Percentiles rank a stretch among this genome's conserved stretches.
Conservation (phyloP, 2,888 invertebrate species). For the Bugulina stolonifera region DNA sequence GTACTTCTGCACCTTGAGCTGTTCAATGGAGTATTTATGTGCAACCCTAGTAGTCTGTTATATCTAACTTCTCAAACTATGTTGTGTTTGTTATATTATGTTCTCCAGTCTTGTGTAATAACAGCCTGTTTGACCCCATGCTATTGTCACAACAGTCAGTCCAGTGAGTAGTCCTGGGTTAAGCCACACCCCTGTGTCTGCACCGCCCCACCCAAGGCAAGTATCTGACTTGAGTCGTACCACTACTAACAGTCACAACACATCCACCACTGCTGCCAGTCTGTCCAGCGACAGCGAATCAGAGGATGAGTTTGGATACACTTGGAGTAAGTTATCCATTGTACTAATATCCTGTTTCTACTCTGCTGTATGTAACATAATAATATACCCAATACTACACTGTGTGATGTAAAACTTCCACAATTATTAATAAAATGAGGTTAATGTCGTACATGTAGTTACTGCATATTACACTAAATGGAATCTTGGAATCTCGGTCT, state of each 20-base stretch:
- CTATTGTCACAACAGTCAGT: too few species aligned
- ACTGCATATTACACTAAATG: too few species aligned
- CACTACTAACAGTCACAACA: conserved; percentile 17
- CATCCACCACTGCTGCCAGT: conserved; percentile 60
- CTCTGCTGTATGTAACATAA: too few species aligned
- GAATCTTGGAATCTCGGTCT: too few species aligned
- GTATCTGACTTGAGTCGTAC: conserved; percentile 3
- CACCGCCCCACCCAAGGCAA: conserved; percentile 6
- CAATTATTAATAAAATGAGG: too few species aligned
- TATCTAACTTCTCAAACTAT: neutral
- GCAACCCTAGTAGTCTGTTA: neutral
- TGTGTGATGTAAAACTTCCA: too few species aligned
- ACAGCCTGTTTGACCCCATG: too few species aligned
- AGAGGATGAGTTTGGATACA: conserved; percentile 89
- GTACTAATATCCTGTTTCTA: conserved; percentile 16
- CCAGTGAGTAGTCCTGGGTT: conserved; percentile 7
- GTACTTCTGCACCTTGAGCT: too few species aligned
- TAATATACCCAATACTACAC: too few species aligned
- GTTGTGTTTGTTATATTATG: neutral
- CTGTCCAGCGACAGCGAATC: conserved; percentile 57
- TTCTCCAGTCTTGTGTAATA: neutral
- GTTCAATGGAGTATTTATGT: too few species aligned
- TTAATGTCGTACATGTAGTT: too few species aligned
- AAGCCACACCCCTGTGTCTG: neutral
- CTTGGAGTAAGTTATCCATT: conserved; percentile 80